Base-by-base conservation (phyloP, 2,113 vertebrate species). In the Rhinogobius similis region DNA sequence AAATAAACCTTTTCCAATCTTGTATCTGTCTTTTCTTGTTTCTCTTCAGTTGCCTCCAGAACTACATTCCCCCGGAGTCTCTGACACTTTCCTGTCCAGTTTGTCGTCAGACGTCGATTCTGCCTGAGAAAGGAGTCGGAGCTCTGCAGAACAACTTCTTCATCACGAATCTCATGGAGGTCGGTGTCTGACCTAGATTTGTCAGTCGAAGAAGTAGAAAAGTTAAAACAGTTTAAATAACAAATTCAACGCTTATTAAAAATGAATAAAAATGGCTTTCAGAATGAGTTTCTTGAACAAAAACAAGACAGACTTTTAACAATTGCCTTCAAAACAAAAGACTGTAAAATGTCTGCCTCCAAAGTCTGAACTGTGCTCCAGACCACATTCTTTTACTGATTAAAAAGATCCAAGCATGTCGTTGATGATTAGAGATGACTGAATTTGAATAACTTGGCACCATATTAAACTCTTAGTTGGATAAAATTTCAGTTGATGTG, bases 131-230 rank as follows among this genome's bases (percentile, higher is more conserved):
- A 73, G 96, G 96, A 0, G 96, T 98, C n/a, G 92, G 94, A 0
- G 96, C 96, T 0, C 89, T 98, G 2, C 96, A 97, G 89, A 97
- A 97, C 89, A 97, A 98, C 88, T 97, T 97, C 90, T 98, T 98
- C 90, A 98, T 98, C 93, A 97, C 95, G 78, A 97, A 96, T 92
- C 94, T 98, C 55, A 97, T 98, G 96, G 96, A 98, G 91, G 96
- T 91, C 43, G 48, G 89, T 41, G 50, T 21, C 23, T 18, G 7
- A 21, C 32, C 21, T 23, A 38, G 4, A 70, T 16, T 74, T 59
- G 9, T 9, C 29, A 3, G 55, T 29, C 20, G 7, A 58, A 58
- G 55, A 58, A 18, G 2, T 58, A 58, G 55, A 18, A 27, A 58
- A 58, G 24, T 14, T 26, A 27, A 13, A 1, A 52, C 12, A 50